Evolutionary conservation across 2,113 vertebrate species (phyloP), one percentile per base, ranked within the genome.

Genomic region (Dendrocopos noguchii): DNA sequence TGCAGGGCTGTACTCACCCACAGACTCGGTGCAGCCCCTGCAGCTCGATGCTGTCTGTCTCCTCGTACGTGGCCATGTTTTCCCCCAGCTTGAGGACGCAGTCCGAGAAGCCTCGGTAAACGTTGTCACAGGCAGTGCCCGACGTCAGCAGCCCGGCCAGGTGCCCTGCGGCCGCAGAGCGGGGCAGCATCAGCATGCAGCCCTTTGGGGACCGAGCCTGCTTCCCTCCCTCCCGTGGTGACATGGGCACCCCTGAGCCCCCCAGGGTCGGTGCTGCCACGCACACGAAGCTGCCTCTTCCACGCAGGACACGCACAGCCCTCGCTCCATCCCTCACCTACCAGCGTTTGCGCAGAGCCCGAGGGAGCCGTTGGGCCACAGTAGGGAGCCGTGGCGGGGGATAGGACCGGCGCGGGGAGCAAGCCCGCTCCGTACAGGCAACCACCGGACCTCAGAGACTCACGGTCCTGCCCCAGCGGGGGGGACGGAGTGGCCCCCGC

Each of bases 51-150:
- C 97, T 90, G 19, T 97, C 97, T 68, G 87, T 95, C 86, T 88
- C 33, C 53, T 96, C 89, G 20, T 97, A 97, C 33, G 83, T 97
- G 83, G 98, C 97, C 97, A 97, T 97, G 44, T 96, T 97, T n/a
- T 97, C 94, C 31, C 98, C 97, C 88, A 98, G 96, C 86, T 97
- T 97, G 91, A 98, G 97, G 81, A 98, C 91, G 36, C 98, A 97
- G 20, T 97, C 95, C 1, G 98, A 98, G 72, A 98, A 98, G 64
- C 98, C 97, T 65, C 90, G 97, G 72, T 98, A 98, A 52, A 97
- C 74, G 29, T 94, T 90, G 31, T 96, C 90, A 15, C 98, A 98
- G 68, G 88, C 63, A 24, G 95, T 91, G 63, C 97, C 97, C 8
- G 92, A 86, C 16, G 94, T 82, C 81, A 90, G 89, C 36, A 95